Evolutionary conservation across 2,888 invertebrate species (phyloP).

Genomic region (Caenorhabditis uteleia): DNA sequence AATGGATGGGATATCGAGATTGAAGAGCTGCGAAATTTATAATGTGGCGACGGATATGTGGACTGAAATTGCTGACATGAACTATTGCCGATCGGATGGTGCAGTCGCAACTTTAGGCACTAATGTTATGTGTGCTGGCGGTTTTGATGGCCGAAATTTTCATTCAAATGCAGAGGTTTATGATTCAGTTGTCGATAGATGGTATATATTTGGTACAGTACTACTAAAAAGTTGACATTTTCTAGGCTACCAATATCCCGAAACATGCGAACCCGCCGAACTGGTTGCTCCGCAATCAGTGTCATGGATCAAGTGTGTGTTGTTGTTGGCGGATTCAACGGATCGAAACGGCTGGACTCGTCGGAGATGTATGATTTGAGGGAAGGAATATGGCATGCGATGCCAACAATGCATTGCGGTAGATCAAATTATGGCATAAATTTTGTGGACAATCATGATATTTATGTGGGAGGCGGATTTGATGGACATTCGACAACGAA

Average conservation of each 20-base stretch:
- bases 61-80: slow-evolving; percentile 27
- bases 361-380: slow-evolving; percentile 43
- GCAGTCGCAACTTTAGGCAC: slow-evolving; percentile 11
- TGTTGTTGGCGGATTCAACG: slow-evolving; percentile 45
- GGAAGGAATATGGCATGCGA: slow-evolving; percentile 42
- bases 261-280: slow-evolving; percentile 36
- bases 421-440: slow-evolving; percentile 34
- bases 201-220: too few species aligned
- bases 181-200: slow-evolving; percentile 25
- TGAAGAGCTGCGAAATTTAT: slow-evolving; percentile 22
- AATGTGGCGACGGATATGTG: slow-evolving; percentile 16
- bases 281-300: slow-evolving; percentile 32
- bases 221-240: not conserved
- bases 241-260: slow-evolving; percentile 10
- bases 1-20: slow-evolving; percentile 35
- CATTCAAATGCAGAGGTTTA: slow-evolving; percentile 35
- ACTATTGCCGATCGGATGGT: slow-evolving; percentile 24
- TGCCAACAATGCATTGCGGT: slow-evolving; percentile 36
- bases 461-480: slow-evolving; percentile 49
- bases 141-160: slow-evolving; percentile 43
- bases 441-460: slow-evolving; percentile 7
- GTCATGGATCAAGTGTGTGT: slow-evolving; percentile 27
- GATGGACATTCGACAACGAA: slow-evolving; percentile 39
- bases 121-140: slow-evolving; percentile 33
- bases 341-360: slow-evolving; percentile 31